phyloP scores from a whole-genome alignment of 2,888 invertebrate genomes.

The Nemotelus nigrinus region DNA sequence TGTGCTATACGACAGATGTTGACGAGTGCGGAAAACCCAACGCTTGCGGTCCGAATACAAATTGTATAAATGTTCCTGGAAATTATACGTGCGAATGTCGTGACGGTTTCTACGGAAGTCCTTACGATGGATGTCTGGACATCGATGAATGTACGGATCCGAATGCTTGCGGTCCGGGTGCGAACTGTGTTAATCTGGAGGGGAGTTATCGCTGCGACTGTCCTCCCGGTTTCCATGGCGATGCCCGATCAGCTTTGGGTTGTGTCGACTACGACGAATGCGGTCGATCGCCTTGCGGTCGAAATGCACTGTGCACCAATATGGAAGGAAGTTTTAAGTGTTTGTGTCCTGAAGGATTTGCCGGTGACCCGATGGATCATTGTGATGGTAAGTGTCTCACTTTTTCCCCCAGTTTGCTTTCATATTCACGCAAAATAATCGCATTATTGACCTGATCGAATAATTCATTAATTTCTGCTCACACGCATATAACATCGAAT shows the following conservation, averaged over 20 bases:
- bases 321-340: constrained; percentile 82
- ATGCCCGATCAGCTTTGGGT: constrained; percentile 73
- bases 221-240: constrained; percentile 82
- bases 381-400: constrained; percentile 74
- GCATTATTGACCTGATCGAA: background rate
- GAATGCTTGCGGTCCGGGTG: constrained; percentile 79
- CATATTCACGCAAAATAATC: constrained; percentile 11
- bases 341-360: constrained; percentile 83
- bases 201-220: constrained; percentile 88
- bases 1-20: constrained; percentile 71
- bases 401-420: background rate
- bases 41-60: constrained; percentile 82
- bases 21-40: constrained; percentile 86
- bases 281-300: constrained; percentile 78
- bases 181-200: constrained; percentile 81
- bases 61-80: constrained; percentile 85
- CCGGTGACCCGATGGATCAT: constrained; percentile 78
- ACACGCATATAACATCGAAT: constrained; percentile 1
- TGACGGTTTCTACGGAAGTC: constrained; percentile 85
- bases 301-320: constrained; percentile 82
- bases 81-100: constrained; percentile 89
- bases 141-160: constrained; percentile 82
- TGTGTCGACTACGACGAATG: constrained; percentile 84
- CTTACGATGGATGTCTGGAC: constrained; percentile 81
- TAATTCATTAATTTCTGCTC: constrained; percentile 33